Base-by-base conservation (phyloP, 1,140 invertebrate species). In the Leguminivora glycinivorella region DNA sequence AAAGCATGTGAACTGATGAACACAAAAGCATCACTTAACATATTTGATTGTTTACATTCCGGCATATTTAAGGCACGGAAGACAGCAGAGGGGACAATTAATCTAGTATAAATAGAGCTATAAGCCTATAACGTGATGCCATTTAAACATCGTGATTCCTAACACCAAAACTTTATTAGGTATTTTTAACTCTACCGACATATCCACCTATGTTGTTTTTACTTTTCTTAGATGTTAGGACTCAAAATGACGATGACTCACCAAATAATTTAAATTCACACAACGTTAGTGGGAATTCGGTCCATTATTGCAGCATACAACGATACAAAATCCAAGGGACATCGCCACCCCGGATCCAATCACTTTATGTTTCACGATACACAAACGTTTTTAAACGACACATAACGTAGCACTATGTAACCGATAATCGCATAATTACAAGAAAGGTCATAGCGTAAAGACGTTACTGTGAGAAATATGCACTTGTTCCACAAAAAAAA, bases 261-360 rank as follows among this genome's bases (percentile, higher is more conserved):
- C 89, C 87, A 74, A 85, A 88, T 91, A 79, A 87, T 91, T 91
- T 89, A 89, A 91, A 91, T 91, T 91, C 87, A 87, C 83, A 87
- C 77, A 82, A 86, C 80, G 78, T 85, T 83, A 89, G 85, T 85
- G 87, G 87, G 83, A 87, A 88, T 78, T 80, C 77, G 74, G 81
- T 83, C 81, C 87, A 91, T 91, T 88, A 88, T 85, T 85, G 83
- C 82, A 81, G 72, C 67, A 70, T 75, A 87, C 76, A 77, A 79
- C 70, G 77, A 83, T 79, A 84, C 80, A 82, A 81, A 84, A 83
- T 82, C 81, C 72, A 77, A 72, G 75, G 85, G 86, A 87, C 83
- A 88, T 87, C 85, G 89, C 86, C 58, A 63, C 58, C 58, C 86
- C 84, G 77, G 78, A 83, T 73, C 75, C 67, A 82, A 72, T 87